Percentiles rank a stretch among this genome's conserved stretches.
These are phyloP conservation scores for Lacanobia wlatinum DNA, from an alignment of 2,888 invertebrate genomes.

Conservation along the genomic window DNA sequence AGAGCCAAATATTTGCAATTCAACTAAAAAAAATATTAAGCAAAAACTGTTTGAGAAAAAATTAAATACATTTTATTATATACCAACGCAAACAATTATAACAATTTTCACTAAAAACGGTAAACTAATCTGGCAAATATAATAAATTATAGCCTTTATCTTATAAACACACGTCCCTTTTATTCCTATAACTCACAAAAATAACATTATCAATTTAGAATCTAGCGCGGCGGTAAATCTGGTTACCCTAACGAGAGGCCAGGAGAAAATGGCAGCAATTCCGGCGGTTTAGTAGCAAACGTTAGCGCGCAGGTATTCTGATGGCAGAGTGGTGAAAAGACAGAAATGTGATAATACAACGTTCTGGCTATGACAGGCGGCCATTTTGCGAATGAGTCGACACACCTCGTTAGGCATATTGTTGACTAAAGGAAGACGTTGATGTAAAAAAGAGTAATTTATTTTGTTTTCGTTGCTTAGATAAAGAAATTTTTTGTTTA, in stretches of 20 bases:
- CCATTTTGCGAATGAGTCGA: slow-evolving; percentile 32
- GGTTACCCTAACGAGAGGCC: slow-evolving; percentile 58
- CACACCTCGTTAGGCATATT: slow-evolving; percentile 48
- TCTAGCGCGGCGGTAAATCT: slow-evolving; percentile 23
- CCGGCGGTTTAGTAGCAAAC: slow-evolving; percentile 68
- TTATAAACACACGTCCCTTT: slow-evolving; percentile 22
- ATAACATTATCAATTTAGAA: slow-evolving; percentile 35
- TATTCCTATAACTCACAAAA: slow-evolving; percentile 15
- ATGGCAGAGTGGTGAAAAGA: slow-evolving; percentile 46
- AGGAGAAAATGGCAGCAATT: slow-evolving; percentile 72
- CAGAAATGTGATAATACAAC: slow-evolving; percentile 56
- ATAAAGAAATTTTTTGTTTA: not conserved
- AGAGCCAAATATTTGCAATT: not conserved
- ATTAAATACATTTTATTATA: not conserved
- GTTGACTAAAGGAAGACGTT: slow-evolving; percentile 23
- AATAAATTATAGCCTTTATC: slow-evolving; percentile 19
- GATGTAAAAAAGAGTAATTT: slow-evolving; percentile 15
- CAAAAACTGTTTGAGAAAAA: not conserved
- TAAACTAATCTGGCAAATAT: not conserved
- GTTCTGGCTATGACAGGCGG: slow-evolving; percentile 44
- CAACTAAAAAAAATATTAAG: not conserved
- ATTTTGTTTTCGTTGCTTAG: slow-evolving; percentile 8
- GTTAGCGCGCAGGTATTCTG: slow-evolving; percentile 53
- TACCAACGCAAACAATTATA: too few relatives aligned
- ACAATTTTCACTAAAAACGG: not conserved